Evolutionary conservation across 1,140 invertebrate genomes (phyloP).

Genomic region (Drosophila jambulina): DNA sequence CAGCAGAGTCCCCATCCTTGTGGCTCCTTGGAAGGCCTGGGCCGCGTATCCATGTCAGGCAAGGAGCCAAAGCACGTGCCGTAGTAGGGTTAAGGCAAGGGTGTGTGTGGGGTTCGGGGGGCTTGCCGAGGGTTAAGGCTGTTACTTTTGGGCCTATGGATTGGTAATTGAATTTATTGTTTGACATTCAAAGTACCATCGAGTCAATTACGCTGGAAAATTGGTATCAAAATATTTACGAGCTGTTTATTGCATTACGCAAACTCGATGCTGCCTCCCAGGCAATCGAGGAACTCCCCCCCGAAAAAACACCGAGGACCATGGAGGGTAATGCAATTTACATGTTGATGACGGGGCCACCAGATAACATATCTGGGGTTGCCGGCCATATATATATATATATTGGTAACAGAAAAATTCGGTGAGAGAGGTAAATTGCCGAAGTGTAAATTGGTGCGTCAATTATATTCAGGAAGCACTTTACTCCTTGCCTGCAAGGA

Average conservation of each 20-base stretch:
- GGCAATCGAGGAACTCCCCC: not conserved
- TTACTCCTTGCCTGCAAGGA: not conserved
- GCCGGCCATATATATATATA: not conserved
- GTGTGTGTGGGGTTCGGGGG: slow-evolving; percentile 3
- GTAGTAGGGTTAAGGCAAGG: slow-evolving; percentile 64
- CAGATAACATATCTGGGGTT: slow-evolving; percentile 26
- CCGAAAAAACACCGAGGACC: slow-evolving; percentile 9
- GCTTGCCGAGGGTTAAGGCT: slow-evolving; percentile 4
- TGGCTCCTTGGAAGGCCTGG: slow-evolving; percentile 32
- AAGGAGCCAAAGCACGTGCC: slow-evolving; percentile 56
- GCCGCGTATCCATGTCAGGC: slow-evolving; percentile 52
- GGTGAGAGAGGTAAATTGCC: slow-evolving; percentile 28
- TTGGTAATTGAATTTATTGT: slow-evolving; percentile 84
- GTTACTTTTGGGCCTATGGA: slow-evolving; percentile 53
- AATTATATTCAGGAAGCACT: slow-evolving; percentile 33
- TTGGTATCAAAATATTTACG: slow-evolving; percentile 84
- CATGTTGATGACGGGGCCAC: slow-evolving; percentile 60
- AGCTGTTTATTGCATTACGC: slow-evolving; percentile 83
- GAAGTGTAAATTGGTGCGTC: slow-evolving; percentile 63
- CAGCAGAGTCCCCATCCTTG: slow-evolving; percentile 15
- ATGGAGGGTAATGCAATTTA: slow-evolving; percentile 74
- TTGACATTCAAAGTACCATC: slow-evolving; percentile 81
- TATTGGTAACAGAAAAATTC: slow-evolving; percentile 44
- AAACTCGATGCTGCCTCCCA: slow-evolving; percentile 53
- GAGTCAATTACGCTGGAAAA: slow-evolving; percentile 81